These are phyloP conservation scores for Dyspetes luteomarginatus DNA, from an alignment of 2,888 invertebrate genomes.

Conservation along the genomic window DNA sequence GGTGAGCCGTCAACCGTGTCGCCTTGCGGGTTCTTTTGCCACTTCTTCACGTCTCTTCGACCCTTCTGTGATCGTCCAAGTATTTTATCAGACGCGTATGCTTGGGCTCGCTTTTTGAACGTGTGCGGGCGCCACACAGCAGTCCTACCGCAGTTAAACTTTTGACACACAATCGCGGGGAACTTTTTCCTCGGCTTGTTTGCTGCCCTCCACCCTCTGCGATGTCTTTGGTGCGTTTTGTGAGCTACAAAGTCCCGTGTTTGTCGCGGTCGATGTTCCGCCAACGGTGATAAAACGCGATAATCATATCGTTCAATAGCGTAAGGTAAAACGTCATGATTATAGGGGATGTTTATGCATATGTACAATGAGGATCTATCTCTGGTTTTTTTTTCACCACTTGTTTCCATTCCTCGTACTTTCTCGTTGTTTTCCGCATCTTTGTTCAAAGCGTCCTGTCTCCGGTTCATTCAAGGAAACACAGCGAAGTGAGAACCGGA, in stretches of 20 bases:
- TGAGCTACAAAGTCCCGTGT: too few relatives aligned
- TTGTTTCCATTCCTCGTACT: constrained; percentile 13
- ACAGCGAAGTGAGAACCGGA: constrained; percentile 65
- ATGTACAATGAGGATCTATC: too few relatives aligned
- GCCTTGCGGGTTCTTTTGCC: constrained; percentile 47
- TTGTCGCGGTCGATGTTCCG: too few relatives aligned
- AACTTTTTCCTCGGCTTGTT: constrained; percentile 59
- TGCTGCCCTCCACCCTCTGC: neutral
- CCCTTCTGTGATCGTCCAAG: neutral
- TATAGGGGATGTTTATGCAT: too few relatives aligned
- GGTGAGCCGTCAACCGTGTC: constrained; percentile 38
- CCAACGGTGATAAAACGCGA: too few relatives aligned
- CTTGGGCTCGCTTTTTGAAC: constrained; percentile 4
- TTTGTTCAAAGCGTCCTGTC: constrained; percentile 19
- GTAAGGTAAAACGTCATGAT: too few relatives aligned
- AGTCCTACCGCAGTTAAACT: too few relatives aligned
- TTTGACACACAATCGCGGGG: constrained; percentile 76
- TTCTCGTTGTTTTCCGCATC: constrained; percentile 17
- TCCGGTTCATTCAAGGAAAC: constrained; percentile 33
- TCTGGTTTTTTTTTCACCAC: neutral
- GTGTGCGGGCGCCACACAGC: constrained; percentile 5
- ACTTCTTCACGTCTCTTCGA: constrained; percentile 8
- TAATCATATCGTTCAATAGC: too few relatives aligned
- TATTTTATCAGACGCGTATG: constrained; percentile 31
- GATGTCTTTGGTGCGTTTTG: neutral